phyloP scores from a whole-genome alignment of 2,113 vertebrate genomes.

The Lucifuga dentata region DNA sequence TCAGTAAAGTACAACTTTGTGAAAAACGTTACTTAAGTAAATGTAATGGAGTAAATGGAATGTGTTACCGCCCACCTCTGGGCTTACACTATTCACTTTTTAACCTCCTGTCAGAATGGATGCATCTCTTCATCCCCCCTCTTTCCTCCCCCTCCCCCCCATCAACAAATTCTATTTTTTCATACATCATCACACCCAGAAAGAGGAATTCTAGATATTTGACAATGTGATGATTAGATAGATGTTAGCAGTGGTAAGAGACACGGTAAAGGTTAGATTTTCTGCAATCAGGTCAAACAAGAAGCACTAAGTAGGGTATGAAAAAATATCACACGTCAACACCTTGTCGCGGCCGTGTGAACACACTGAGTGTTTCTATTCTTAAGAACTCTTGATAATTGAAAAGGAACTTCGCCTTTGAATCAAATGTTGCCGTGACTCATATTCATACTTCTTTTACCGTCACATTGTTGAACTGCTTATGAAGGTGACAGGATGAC shows the following conservation, averaged over 20 bases:
- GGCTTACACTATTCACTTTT: too few relatives aligned
- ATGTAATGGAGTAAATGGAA: too few relatives aligned
- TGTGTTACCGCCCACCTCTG: too few relatives aligned
- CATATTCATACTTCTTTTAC: too few relatives aligned
- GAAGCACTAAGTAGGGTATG: background rate
- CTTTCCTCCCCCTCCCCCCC: too few relatives aligned
- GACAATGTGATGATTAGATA: conserved; percentile 25
- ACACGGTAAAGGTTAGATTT: background rate
- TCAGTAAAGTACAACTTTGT: too few relatives aligned
- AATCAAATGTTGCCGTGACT: too few relatives aligned
- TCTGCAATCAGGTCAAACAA: background rate
- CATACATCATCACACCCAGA: background rate
- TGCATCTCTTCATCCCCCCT: background rate
- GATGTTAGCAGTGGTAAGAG: background rate
- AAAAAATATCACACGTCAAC: background rate
- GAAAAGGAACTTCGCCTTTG: too few relatives aligned
- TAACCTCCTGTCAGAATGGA: background rate
- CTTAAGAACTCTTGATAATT: background rate
- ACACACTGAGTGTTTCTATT: background rate
- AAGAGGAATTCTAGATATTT: background rate
- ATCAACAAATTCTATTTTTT: background rate
- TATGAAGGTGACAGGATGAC: too few relatives aligned
- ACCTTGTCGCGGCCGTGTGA: background rate
- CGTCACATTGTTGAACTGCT: too few relatives aligned
- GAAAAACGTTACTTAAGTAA: too few relatives aligned